Base-by-base conservation (phyloP, 2,113 vertebrate genomes). In the Malurus elegans region DNA sequence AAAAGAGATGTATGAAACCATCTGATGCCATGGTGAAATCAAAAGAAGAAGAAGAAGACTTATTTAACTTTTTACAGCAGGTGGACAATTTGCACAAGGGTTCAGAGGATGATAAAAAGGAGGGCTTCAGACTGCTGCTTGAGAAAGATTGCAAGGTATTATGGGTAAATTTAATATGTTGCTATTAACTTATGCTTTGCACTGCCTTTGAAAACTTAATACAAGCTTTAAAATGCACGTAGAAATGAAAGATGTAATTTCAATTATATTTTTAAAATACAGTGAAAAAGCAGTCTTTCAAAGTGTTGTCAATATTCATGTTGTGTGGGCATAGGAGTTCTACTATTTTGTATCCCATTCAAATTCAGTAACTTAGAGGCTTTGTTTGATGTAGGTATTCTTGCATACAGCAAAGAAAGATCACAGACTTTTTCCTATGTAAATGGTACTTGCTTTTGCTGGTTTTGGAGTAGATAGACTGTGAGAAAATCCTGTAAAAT, bases 131-230 rank as follows among this genome's bases (percentile, higher is more conserved):
- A 29, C 74, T 98, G 75, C 97, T 99, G 21, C 92, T 98, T 89
- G 98, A 98, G 88, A 97, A 98, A 70, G 97, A 98, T 80, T 97
- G 98, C 26, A 97, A 99, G 98, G 99, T 99, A 95, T 50, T 88
- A 62, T 36, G 66, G 18, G 7, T 58, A 79, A 65, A 84, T n/a
- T 51, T 88, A 31, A 10, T 80, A 18, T 44, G 10, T 70, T 81
- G 8, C 17, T 53, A 6, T 57, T 75, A n/a, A 56, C 6, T 57
- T 75, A 19, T 0, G 12, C 26, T 95, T 64, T 80, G 14, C 19
- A 18, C 19, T 50, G 7, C 70, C 61, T 83, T 70, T 85, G n/a
- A 45, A 56, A 62, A 73, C 9, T 62, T 62, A 71, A 51, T 65
- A 16, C 10, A 24, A 56, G 19, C 32, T 32, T 62, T 82, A 56